phyloP scores from a whole-genome alignment of 2,113 vertebrate genomes.

The Silurus asotus region DNA sequence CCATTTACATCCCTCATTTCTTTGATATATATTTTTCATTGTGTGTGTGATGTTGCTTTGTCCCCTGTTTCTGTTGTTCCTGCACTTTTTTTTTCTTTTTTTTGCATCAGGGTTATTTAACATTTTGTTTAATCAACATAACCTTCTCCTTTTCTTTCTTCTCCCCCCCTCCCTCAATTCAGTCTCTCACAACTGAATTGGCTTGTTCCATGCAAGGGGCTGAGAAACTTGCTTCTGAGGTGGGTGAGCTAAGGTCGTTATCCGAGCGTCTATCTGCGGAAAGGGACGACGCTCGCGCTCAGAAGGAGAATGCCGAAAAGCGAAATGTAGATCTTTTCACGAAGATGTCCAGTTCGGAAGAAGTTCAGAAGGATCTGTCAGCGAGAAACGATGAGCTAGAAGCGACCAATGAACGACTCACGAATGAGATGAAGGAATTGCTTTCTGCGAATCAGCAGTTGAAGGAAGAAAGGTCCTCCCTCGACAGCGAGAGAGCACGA shows the following conservation, averaged over 20 bases:
- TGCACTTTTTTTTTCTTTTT: slow-evolving; percentile 64
- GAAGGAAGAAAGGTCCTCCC: slow-evolving; percentile 62
- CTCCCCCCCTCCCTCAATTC: slow-evolving; percentile 70
- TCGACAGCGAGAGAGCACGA: slow-evolving; percentile 65
- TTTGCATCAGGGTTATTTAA: slow-evolving; percentile 46
- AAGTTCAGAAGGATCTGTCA: slow-evolving; percentile 69
- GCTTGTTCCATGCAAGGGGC: slow-evolving; percentile 85
- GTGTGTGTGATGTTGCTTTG: slow-evolving; percentile 37
- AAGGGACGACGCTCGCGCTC: slow-evolving; percentile 73
- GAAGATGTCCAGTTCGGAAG: slow-evolving; percentile 69
- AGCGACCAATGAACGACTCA: slow-evolving; percentile 66
- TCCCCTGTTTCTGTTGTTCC: slow-evolving; percentile 55
- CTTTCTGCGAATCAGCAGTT: slow-evolving; percentile 65
- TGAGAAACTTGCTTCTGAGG: slow-evolving; percentile 84
- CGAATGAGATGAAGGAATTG: slow-evolving; percentile 72
- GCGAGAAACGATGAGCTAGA: slow-evolving; percentile 73
- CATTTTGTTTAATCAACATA: slow-evolving; percentile 69
- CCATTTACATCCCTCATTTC: no score
- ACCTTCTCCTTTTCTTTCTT: slow-evolving; percentile 67
- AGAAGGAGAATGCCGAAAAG: slow-evolving; percentile 76
- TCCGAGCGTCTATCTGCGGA: slow-evolving; percentile 80
- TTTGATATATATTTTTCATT: background rate
- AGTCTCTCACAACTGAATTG: slow-evolving; percentile 93
- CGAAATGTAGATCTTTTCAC: slow-evolving; percentile 74
- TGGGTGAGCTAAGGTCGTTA: slow-evolving; percentile 83